Base-by-base conservation (phyloP, 92 coral and sea anemone genomes). In the Palythoa grandiflora region DNA sequence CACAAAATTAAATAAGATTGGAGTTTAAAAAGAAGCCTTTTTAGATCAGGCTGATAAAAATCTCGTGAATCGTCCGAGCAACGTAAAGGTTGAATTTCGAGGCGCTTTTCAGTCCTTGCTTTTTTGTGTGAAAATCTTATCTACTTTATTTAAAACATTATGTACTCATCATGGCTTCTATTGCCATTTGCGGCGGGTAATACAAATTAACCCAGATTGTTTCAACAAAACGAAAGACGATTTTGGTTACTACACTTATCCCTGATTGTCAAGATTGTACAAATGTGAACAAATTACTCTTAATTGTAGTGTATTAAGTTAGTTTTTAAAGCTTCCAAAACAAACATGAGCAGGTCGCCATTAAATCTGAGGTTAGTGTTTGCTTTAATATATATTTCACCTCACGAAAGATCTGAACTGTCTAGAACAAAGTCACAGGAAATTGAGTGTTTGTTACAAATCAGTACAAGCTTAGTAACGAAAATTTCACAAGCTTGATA, bases 281-380 rank as follows among this genome's bases (percentile, higher is more conserved):
- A 77, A 50, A 77, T 55, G 5, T 51, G 51, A 65, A 81, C 86
- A 81, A 81, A 81, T 81, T 81, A 40, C 12, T n/a, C 59, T 39
- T 81, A 81, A 81, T 81, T 47, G 9, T 66, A 36, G 75, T 81
- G 65, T 81, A 19, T 66, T 40, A 65, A 48, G 48, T 39, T 81
- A 20, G 44, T 65, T 68, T 81, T 35, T n/a, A 81, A 36, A 70
- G 11, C 60, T 71, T 81, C 68, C 50, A 66, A 66, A 81, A 48
- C 47, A 81, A 81, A 81, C 86, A 81, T 5, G 38, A 63, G 52
- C 35, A 16, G 85, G 48, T 80, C 63, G 73, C 52, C 60, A 52
- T 78, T 28, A 28, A 78, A 78, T 78, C 85, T 61, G 74, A 52
- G 36, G 59, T 51, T 70, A 19, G 75, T 80, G 40, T n/a, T 80